Conservation (phyloP, 2,888 invertebrate genomes). For the Cephus runcator region DNA sequence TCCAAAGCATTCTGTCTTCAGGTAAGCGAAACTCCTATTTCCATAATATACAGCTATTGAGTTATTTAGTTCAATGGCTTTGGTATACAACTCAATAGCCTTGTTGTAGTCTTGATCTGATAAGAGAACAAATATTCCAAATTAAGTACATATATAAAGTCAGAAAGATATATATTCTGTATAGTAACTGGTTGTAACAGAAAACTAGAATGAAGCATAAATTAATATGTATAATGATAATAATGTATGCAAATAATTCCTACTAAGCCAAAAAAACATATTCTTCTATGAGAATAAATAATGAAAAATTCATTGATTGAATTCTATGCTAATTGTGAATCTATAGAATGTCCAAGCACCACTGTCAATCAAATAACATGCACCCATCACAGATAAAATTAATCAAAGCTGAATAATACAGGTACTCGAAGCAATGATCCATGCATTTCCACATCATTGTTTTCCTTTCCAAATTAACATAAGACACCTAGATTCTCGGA, state of each 20-base stretch:
- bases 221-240: neutral
- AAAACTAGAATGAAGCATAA: neutral
- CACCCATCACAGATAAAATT: neutral
- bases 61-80: slow-evolving; percentile 89
- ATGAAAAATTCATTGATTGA: neutral
- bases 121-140: slow-evolving; percentile 65
- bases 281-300: neutral
- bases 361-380: neutral
- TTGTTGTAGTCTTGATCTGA: slow-evolving; percentile 89
- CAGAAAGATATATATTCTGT: neutral
- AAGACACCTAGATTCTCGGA: neutral
- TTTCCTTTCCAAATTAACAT: neutral
- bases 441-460: neutral
- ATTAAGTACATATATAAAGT: neutral
- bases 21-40: slow-evolving; percentile 94
- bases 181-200: neutral
- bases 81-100: slow-evolving; percentile 88
- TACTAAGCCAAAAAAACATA: neutral
- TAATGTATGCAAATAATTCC: neutral
- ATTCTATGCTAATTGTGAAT: neutral
- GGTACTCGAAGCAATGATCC: neutral
- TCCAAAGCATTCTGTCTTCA: slow-evolving; percentile 95
- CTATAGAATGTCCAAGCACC: neutral
- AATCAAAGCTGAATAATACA: neutral
- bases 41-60: slow-evolving; percentile 89